These are phyloP conservation scores for Prunella fulvescens DNA, from an alignment of 2,113 vertebrate species.

Conservation along the genomic window DNA sequence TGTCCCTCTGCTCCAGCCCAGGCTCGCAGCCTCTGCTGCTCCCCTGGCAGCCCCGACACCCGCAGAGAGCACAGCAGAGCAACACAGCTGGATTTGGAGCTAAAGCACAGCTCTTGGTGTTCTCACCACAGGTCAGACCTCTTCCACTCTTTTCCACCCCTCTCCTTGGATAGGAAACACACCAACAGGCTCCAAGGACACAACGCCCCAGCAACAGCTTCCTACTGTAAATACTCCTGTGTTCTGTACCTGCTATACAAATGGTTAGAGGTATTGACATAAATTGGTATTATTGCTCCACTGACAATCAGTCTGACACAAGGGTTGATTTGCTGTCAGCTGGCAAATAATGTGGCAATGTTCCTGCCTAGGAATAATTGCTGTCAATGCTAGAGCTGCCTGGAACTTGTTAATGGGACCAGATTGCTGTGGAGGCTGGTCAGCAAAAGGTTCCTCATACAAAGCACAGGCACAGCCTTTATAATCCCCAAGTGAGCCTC, in stretches of 20 bases:
- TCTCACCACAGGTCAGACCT: neutral
- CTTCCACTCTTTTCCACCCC: neutral
- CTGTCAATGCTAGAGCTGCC: neutral
- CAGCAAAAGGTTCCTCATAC: neutral
- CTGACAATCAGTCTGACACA: neutral
- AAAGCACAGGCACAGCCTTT: neutral
- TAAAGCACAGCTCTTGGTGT: neutral
- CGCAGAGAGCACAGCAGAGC: neutral
- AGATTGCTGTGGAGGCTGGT: neutral
- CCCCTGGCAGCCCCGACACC: neutral
- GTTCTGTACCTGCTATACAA: neutral
- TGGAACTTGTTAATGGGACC: neutral
- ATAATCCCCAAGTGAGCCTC: neutral
- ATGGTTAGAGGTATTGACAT: neutral
- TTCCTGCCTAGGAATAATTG: neutral
- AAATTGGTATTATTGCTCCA: neutral
- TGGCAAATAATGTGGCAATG: neutral
- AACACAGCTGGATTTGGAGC: accelerated
- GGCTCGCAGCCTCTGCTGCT: neutral
- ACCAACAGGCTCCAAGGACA: conserved; percentile 32
- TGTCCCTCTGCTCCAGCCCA: neutral
- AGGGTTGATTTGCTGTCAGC: neutral
- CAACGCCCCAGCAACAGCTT: conserved; percentile 14
- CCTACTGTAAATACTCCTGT: neutral
- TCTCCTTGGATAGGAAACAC: neutral